Conservation (phyloP, 64 coral and sea anemone species). For the Actinia tenebrosa region DNA sequence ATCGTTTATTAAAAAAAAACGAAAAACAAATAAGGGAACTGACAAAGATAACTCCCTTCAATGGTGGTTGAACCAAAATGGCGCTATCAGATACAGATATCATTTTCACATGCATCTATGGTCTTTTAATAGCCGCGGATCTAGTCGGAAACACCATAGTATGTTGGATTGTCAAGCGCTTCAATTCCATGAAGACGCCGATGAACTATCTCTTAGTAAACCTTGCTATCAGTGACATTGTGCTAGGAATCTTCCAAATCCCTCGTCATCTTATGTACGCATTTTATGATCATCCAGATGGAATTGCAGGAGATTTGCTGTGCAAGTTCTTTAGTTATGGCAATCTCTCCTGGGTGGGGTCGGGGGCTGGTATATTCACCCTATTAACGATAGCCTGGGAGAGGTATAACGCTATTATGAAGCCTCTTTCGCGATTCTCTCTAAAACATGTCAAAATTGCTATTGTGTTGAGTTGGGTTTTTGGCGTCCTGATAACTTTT, state of each 20-base stretch:
- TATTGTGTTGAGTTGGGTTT: background rate
- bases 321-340: conserved; percentile 28
- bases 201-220: conserved; percentile 58
- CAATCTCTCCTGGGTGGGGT: conserved; percentile 11
- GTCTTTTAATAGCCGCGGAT: background rate
- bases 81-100: background rate
- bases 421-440: background rate
- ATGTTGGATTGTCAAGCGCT: conserved; percentile 3
- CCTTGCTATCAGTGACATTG: conserved; percentile 44
- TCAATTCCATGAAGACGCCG: conserved; percentile 9
- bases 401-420: conserved; percentile 39
- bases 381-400: conserved; percentile 38
- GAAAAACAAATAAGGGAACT: no score
- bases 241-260: conserved; percentile 23
- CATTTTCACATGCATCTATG: background rate
- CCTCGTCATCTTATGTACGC: conserved; percentile 1
- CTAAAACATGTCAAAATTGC: background rate
- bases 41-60: no score
- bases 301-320: conserved; percentile 7
- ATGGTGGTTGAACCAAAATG: background rate
- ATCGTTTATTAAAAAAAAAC: no score
- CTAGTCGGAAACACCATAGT: background rate
- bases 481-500: background rate
- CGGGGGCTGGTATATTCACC: conserved; percentile 11
- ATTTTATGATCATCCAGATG: conserved; percentile 28